Evolutionary conservation across 2,888 invertebrate genomes (phyloP), one percentile per base, ranked within the genome.

Genomic region (Cenopis cana): DNA sequence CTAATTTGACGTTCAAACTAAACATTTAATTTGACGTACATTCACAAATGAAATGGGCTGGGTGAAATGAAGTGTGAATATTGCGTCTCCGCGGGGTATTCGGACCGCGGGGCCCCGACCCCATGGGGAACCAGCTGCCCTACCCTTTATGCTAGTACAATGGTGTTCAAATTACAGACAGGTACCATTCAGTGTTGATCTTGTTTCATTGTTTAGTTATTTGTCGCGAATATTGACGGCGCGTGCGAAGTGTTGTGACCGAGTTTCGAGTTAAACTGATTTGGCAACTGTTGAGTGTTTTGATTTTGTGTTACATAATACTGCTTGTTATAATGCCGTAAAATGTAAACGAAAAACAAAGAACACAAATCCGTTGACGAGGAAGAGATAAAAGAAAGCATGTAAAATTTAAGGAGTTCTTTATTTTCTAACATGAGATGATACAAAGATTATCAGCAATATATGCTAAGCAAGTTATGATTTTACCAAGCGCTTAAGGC

Each of bases 41-140:
- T 73, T 87, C 87, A 87, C 86, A 88, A 89, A 89, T 86, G 86
- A 81, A 87, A 85, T 86, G 86, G 90, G 85, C 83, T 79, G 83
- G 84, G 92, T 90, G 88, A 91, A 93, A 92, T 92, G 93, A 93
- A 91, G 93, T 93, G 93, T 93, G 93, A 93, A 92, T 93, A 93
- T 93, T 92, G 91, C 78, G 78, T 87, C 91, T 86, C 91, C 70
- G 81, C 89, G 90, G 93, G 93, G 81, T 49, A 57, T 54, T 46
- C 59, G 20, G 20, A 75, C 78, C 80, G 79, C 72, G 73, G 74
- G 71, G 76, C 78, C 78, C 79, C 72, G 73, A 69, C 66, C 76
- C 76, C 71, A 70, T 71, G 78, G 77, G 83, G 79, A 84, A 86
- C 85, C 90, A 90, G 89, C 89, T 90, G 91, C 85, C 83, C 73